Evolutionary conservation across 2,797 vertebrate genomes (phyloP), one percentile per base, ranked within the genome.

Genomic region (Danio aesculapii): DNA sequence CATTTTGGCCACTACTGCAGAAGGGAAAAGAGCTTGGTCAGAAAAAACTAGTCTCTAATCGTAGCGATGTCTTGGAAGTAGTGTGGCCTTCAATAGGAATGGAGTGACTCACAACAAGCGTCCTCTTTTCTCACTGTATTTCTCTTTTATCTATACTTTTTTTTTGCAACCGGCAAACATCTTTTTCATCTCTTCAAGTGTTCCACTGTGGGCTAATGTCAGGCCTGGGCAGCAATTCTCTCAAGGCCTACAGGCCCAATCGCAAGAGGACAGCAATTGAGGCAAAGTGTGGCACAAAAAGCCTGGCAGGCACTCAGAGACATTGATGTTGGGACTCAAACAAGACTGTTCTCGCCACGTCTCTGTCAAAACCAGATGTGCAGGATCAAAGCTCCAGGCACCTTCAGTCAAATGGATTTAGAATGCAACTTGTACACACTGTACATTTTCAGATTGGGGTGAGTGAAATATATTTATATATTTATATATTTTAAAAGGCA

Each of bases 31-130:
- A 21, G 14, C 58, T 83, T 81, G 55, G 81, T 69, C 13, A 64
- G 79, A 83, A 86, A n/a, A 81, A 88, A 87, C 91, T 89, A 77
- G 64, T 67, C 81, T 74, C 61, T 77, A 78, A 69, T 81, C n/a
- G 8, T 8, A 16, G 30, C 4, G 6, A 47, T 55, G 8, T 59
- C 17, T 78, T 64, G 49, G n/a, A 82, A 30, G 10, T 39, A 59
- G 50, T 17, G 8, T 14, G 16, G 30, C 49, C 17, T 84, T 63
- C 30, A 55, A 44, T 21, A 44, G 30, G 6, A 52, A 57, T n/a
- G 7, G 69, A 3, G 8, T 30, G 19, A 39, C 55, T 77, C 19
- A n/a, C 39, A 63, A 21, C 52, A 61, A 82, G 16, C 55, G 21
- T 53, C 9, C 11, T 11, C 53, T 63, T 70, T 17, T 46, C n/a